Evolutionary conservation across 2,797 vertebrate genomes (phyloP), one percentile per base, ranked within the genome.

Genomic region (Hydrophis major): DNA sequence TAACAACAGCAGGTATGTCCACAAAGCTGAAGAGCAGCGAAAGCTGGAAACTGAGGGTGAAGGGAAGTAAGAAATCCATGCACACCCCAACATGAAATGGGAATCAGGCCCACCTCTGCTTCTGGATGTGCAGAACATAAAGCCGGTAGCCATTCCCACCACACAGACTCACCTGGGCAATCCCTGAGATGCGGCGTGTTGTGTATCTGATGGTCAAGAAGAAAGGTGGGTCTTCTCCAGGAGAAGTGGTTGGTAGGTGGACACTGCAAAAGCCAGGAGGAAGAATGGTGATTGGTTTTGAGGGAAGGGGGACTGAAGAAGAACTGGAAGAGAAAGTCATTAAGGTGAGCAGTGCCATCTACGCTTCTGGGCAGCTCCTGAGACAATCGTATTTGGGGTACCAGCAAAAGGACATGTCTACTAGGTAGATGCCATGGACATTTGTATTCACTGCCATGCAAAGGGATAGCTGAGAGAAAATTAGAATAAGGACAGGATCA

Each of bases 251-350:
- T 4, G 96, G 95, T 69, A 96, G 89, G 86, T 92, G 91, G 3
- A 95, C 2, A 8, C 97, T 96, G 93, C 50, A 7, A 63, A 93
- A 92, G 94, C 20, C 91, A 83, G 60, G 0, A 8, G 59, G 28
- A 88, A 89, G 1, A 56, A 57, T 5, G 1, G 55, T 11, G 16
- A 18, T 59, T 47, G 74, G 74, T 25, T 83, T 25, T 83, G 42
- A 47, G 42, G 55, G 0, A 47, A 56, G 78, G 91, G 4, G 91
- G 90, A 90, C 90, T 95, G 93, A 95, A 95, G 95, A n/a, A 74
- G 18, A 96, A 94, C 95, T 90, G 94, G 94, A 96, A 96, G 95
- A 96, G 95, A 96, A 95, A 97, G 95, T 96, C 95, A 94, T 94
- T 95, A 96, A 96, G 94, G 94, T 88, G 94, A 96, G 95, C 94